Conservation (phyloP, 2,797 vertebrate genomes). For the Crossoptilon crossoptilon region DNA sequence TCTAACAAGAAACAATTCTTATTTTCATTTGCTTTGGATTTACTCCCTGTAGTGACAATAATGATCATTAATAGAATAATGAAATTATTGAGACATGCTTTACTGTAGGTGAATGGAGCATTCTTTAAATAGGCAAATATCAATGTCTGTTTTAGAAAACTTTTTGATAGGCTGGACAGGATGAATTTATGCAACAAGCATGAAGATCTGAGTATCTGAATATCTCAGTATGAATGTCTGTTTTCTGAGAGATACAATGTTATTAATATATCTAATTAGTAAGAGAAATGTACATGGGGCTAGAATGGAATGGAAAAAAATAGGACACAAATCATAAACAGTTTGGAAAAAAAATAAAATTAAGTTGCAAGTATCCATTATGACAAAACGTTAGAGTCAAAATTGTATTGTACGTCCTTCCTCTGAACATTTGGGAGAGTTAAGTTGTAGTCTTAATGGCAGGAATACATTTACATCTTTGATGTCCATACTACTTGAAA, state of each 20-base stretch:
- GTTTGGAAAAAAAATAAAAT: background rate
- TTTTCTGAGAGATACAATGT: background rate
- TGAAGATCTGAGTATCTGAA: background rate
- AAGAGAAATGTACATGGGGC: background rate
- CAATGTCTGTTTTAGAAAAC: background rate
- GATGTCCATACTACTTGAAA: background rate
- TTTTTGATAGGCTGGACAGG: background rate
- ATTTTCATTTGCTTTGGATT: background rate
- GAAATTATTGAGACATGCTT: background rate
- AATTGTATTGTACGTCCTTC: background rate
- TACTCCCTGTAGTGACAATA: background rate
- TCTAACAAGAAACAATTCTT: background rate
- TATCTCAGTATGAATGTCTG: background rate
- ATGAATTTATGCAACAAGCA: background rate
- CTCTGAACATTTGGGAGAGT: background rate
- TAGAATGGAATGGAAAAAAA: background rate
- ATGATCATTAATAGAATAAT: background rate
- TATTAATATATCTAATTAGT: background rate
- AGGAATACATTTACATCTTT: background rate
- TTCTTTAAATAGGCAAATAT: background rate
- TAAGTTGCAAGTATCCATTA: background rate
- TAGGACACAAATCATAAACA: background rate
- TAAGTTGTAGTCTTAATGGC: background rate
- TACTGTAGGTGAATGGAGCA: background rate
- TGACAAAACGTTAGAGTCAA: background rate